Evolutionary conservation across 2,888 invertebrate species (phyloP).

Genomic region (Netelia virgata): DNA sequence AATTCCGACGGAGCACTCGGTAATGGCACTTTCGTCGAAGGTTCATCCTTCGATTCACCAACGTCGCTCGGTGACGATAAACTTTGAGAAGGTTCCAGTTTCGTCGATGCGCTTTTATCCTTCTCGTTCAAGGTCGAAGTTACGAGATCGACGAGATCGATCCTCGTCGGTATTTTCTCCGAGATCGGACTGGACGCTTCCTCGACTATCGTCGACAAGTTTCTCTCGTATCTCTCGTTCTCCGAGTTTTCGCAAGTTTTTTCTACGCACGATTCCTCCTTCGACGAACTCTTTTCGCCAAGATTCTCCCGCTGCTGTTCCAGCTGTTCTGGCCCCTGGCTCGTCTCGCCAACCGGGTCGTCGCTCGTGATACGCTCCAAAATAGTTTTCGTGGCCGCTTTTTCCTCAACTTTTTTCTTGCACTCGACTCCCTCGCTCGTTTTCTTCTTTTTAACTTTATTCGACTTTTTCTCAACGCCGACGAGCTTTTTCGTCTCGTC

Average conservation of each 20-base stretch:
- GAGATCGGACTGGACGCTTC: slow-evolving; percentile 47
- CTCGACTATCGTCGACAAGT: slow-evolving; percentile 63
- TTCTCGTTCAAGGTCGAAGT: neutral
- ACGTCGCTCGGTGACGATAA: neutral
- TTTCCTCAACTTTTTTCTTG: slow-evolving; percentile 74
- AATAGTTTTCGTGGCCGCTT: slow-evolving; percentile 70
- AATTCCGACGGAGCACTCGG: neutral
- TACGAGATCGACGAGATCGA: slow-evolving; percentile 22
- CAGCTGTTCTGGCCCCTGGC: slow-evolving; percentile 45
- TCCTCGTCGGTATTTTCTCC: slow-evolving; percentile 43
- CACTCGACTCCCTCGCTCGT: slow-evolving; percentile 75
- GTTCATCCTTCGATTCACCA: slow-evolving; percentile 9
- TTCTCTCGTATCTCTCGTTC: slow-evolving; percentile 47
- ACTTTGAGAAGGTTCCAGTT: slow-evolving; percentile 4
- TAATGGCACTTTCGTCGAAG: slow-evolving; percentile 1
- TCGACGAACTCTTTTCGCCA: slow-evolving; percentile 51
- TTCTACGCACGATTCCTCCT: slow-evolving; percentile 71
- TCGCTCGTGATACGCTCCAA: slow-evolving; percentile 62
- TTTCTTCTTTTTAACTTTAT: slow-evolving; percentile 75
- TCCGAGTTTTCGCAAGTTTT: slow-evolving; percentile 66
- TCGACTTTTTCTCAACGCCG: slow-evolving; percentile 76
- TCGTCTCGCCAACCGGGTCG: slow-evolving; percentile 52
- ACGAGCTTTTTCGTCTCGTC: slow-evolving; percentile 71
- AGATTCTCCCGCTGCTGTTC: slow-evolving; percentile 28
- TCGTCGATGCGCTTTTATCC: slow-evolving; percentile 10